Percentiles rank a stretch among this genome's conserved stretches.
Conservation (phyloP, 2,888 invertebrate species). For the Plebejus anna region DNA sequence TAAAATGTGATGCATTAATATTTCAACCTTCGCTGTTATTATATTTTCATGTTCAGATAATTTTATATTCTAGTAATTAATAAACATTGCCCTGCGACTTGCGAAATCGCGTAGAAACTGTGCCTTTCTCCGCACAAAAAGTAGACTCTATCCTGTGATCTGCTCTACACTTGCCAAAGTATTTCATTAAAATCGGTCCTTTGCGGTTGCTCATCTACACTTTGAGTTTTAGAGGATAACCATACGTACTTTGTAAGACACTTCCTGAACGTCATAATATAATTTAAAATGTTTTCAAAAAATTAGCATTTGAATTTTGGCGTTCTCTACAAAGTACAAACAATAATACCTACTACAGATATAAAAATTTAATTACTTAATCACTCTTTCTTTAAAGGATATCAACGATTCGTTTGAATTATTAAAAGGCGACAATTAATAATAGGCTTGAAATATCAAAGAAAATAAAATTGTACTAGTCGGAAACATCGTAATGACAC, state of each 20-base stretch:
- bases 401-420: background rate
- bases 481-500: background rate
- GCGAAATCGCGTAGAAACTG: background rate
- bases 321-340: no score
- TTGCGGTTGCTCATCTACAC: background rate
- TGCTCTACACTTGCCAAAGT: background rate
- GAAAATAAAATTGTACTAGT: slow-evolving; percentile 1
- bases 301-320: no score
- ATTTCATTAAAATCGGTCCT: background rate
- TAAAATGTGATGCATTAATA: background rate
- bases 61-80: background rate
- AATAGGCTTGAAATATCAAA: slow-evolving; percentile 15
- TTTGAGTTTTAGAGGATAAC: no score
- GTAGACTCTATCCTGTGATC: background rate
- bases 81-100: background rate
- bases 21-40: background rate
- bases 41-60: background rate
- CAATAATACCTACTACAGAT: background rate
- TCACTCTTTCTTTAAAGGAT: background rate
- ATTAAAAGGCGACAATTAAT: slow-evolving; percentile 2
- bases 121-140: background rate
- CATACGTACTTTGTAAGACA: no score
- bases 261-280: no score
- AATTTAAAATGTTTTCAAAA: no score
- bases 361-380: background rate